Evolutionary conservation across 2,797 vertebrate genomes (phyloP).

Genomic region (Labroides dimidiatus): DNA sequence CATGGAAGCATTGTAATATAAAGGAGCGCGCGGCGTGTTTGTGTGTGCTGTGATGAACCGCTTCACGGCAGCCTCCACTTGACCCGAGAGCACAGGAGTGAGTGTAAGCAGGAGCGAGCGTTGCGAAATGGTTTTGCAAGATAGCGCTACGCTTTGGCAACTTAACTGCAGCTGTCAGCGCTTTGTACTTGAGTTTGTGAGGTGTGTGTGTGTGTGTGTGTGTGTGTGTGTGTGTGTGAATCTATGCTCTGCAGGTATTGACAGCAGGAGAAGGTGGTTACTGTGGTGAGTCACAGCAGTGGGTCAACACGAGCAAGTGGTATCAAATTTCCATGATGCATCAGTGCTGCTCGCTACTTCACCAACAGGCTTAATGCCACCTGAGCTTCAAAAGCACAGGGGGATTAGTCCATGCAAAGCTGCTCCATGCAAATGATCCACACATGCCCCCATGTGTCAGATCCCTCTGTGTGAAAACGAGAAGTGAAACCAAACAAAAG

Average conservation of each 20-base stretch:
- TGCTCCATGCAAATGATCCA: conserved; percentile 58
- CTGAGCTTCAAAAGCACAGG: conserved; percentile 52
- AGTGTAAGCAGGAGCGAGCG: conserved; percentile 60
- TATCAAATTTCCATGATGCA: conserved; percentile 72
- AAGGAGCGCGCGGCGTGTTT: conserved; percentile 38
- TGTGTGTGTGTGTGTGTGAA: conserved; percentile 24
- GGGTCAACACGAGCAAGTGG: conserved; percentile 62
- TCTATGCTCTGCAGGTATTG: conserved; percentile 58
- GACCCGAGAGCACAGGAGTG: conserved; percentile 61
- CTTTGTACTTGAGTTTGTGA: conserved; percentile 52
- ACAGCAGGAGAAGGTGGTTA: conserved; percentile 38
- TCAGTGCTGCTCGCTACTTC: conserved; percentile 30
- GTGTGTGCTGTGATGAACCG: conserved; percentile 56
- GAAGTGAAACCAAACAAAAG: conserved; percentile 60
- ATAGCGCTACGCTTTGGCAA: conserved; percentile 75
- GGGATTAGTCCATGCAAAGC: conserved; percentile 40
- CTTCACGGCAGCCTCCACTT: conserved; percentile 57
- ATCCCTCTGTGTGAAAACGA: conserved; percentile 28
- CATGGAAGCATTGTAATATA: conserved; percentile 10
- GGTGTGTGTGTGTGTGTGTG: conserved; percentile 24
- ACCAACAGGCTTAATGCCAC: conserved; percentile 53
- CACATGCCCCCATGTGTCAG: conserved; percentile 37
- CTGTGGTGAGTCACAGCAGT: conserved; percentile 62
- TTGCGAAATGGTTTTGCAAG: conserved; percentile 83
- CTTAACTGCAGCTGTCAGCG: conserved; percentile 76